Evolutionary conservation across 2,888 invertebrate genomes (phyloP), one percentile per base, ranked within the genome.

Genomic region (Notodonta dromedarius): DNA sequence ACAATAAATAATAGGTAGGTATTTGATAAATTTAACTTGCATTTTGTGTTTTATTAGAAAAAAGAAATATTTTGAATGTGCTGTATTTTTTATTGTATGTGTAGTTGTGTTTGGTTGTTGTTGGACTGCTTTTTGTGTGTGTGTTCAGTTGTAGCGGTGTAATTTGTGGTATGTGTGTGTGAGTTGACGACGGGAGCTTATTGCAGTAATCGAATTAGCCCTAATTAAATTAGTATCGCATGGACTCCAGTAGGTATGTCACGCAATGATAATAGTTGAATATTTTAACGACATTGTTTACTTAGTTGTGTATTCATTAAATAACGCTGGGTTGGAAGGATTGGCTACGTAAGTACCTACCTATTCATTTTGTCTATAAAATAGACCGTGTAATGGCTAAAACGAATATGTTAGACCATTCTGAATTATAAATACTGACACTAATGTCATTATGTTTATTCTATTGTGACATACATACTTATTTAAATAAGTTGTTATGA

Each of bases 151-250:
- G 1, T 12, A 12, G 0, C 35, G 11, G 57, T 50, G 35, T 57
- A 57, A 48, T 65, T 39, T 64, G 57, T 61, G 58, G 56, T 42
- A 53, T 48, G 48, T 59, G 76, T 79, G 78, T 74, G 76, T 78
- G 78, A 73, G 73, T 78, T 76, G 82, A 80, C 77, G 78, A 78
- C 78, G 77, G 73, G 66, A 79, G 84, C 83, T 84, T 89, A 87
- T 80, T 82, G 76, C 70, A 74, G 82, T 93, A 93, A 93, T 93
- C 84, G 84, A 91, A 91, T 93, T 93, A 93, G 84, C 65, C 62
- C 60, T 93, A 93, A 93, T 93, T 90, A 78, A 89, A 91, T 93
- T 92, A 91, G 83, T 84, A 80, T 79, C 67, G 77, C 83, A 78
- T 77, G 67, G 73, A 67, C 70, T 63, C 74, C 67, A 70, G 78